A percentile compares a stretch with the other conserved stretches of the same genome.
Conservation (phyloP, 2,888 invertebrate species). For the Bedellia somnulentella region DNA sequence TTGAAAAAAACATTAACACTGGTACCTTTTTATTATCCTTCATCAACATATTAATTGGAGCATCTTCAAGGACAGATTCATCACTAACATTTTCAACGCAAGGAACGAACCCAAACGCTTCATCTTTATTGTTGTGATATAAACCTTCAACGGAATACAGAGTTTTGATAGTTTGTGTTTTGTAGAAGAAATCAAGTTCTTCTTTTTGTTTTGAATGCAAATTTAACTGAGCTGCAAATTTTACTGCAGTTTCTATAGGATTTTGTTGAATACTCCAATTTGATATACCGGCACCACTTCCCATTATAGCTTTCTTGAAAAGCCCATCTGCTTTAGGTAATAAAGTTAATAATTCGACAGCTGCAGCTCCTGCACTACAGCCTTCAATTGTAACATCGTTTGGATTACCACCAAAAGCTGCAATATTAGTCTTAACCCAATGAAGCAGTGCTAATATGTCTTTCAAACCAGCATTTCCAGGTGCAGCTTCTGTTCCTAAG, state of each 20-base stretch:
- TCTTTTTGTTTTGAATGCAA: neutral
- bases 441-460: slow-evolving; percentile 3
- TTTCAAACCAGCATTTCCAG: slow-evolving; percentile 5
- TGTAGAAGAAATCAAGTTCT: slow-evolving; percentile 12
- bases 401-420: too few species aligned
- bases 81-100: slow-evolving; percentile 15
- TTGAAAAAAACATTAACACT: slow-evolving; percentile 16
- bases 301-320: slow-evolving; percentile 10
- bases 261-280: too few species aligned
- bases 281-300: slow-evolving; percentile 18
- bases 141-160: slow-evolving; percentile 14
- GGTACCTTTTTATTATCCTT: slow-evolving; percentile 14
- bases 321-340: neutral
- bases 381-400: too few species aligned
- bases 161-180: slow-evolving; percentile 11
- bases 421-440: slow-evolving; percentile 6
- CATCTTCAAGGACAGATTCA: slow-evolving; percentile 13
- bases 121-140: slow-evolving; percentile 16
- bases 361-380: too few species aligned
- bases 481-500: slow-evolving; percentile 3
- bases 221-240: slow-evolving; percentile 9
- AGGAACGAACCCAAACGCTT: slow-evolving; percentile 19
- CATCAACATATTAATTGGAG: slow-evolving; percentile 13
- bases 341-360: slow-evolving; percentile 3
- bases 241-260: slow-evolving; percentile 16